Evolutionary conservation across 2,888 invertebrate genomes (phyloP).

Genomic region (Mellilla xanthometata): DNA sequence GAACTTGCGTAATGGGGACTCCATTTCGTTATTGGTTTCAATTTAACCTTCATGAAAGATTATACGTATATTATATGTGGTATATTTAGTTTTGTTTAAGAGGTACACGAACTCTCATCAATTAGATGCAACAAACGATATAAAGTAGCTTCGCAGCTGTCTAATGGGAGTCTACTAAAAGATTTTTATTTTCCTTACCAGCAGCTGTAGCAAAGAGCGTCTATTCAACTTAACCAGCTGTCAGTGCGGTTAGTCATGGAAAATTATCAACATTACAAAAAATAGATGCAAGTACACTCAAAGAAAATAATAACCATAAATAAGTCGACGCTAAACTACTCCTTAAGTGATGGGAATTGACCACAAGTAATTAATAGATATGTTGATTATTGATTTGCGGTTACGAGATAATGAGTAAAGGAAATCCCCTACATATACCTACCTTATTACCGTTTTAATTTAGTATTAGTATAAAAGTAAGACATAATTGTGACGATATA

Average conservation of each 20-base stretch:
- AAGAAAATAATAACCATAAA: not conserved
- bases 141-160: slow-evolving; percentile 25
- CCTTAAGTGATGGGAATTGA: not conserved
- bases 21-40: slow-evolving; percentile 3
- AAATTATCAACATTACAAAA: slow-evolving; percentile 8
- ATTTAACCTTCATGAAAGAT: slow-evolving; percentile 6
- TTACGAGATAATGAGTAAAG: slow-evolving; percentile 16
- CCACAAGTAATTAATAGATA: not conserved
- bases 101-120: not conserved
- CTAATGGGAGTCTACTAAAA: slow-evolving; percentile 11
- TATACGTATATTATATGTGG: too few species aligned
- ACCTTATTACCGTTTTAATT: slow-evolving; percentile 3
- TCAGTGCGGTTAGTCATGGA: slow-evolving; percentile 20
- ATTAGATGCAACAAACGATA: slow-evolving; percentile 18
- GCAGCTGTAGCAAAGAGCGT: slow-evolving; percentile 21
- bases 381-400: not conserved
- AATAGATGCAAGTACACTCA: not conserved
- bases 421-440: slow-evolving; percentile 16
- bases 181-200: slow-evolving; percentile 16
- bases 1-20: slow-evolving; percentile 23
- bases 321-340: not conserved
- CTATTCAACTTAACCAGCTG: slow-evolving; percentile 25
- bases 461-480: too few species aligned
- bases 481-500: too few species aligned
- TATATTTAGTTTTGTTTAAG: too few species aligned